These are phyloP conservation scores for Taurulus bubalis DNA, from an alignment of 2,113 vertebrate genomes.

Conservation along the genomic window DNA sequence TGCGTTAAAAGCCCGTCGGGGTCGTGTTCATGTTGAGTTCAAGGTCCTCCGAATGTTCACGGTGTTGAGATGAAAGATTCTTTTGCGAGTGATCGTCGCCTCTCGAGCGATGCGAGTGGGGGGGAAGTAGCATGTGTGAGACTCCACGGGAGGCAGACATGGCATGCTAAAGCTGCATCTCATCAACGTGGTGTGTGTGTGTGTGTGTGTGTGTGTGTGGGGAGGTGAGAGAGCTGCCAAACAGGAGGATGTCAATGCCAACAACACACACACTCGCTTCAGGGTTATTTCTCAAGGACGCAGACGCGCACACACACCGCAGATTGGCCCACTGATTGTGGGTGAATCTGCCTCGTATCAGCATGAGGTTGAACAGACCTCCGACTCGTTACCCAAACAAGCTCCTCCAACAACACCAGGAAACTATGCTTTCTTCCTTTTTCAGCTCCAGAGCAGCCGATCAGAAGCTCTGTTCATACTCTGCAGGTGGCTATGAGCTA, in stretches of 20 bases:
- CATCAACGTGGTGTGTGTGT: not conserved
- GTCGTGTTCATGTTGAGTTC: not conserved
- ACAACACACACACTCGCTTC: not conserved
- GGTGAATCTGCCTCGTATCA: not conserved
- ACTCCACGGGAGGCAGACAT: not conserved
- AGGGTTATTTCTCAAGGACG: too few species aligned
- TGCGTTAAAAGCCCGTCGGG: not conserved
- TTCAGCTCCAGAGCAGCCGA: too few species aligned
- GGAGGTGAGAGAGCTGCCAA: slow-evolving; percentile 8
- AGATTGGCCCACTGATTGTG: not conserved
- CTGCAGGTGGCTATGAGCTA: too few species aligned
- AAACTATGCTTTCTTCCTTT: not conserved
- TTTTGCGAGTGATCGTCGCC: not conserved
- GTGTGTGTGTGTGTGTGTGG: slow-evolving; percentile 31
- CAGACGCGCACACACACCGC: not conserved
- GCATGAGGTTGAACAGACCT: not conserved
- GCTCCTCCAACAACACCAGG: not conserved
- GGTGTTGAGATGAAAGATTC: not conserved
- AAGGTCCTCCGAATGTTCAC: not conserved
- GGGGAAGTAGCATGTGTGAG: not conserved
- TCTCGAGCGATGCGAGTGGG: not conserved
- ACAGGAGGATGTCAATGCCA: not conserved
- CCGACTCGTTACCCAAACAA: not conserved
- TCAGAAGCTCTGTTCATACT: too few species aligned
- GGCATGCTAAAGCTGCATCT: not conserved